Evolutionary conservation across 1,140 invertebrate genomes (phyloP), one percentile per base, ranked within the genome.

Genomic region (Cyclina sinensis): DNA sequence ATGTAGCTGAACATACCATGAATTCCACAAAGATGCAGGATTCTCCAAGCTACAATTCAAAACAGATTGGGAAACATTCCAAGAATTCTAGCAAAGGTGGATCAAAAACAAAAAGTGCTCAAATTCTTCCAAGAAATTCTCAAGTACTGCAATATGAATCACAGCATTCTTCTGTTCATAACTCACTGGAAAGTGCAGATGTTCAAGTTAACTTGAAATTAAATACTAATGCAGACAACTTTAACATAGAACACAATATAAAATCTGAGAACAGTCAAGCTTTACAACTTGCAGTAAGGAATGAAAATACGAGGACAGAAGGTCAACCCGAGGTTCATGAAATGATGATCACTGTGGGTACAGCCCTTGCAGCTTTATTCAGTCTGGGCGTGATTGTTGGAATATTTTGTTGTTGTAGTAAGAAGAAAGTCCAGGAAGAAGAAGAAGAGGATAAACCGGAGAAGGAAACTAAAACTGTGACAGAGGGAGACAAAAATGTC

Each of bases 351-450:
- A 30, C 79, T 27, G 37, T 74, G n/a, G 65, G 43, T 27, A 59
- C 78, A 24, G 37, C 62, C 11, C 35, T 88, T 4, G 79, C 43
- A 24, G 68, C 51, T 35, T 46, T 88, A 21, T 81, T 81, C 24
- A 76, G 86, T 51, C 27, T 88, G 5, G 80, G 86, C 0, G 4
- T 88, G 27, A 73, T 88, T n/a, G 51, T 73, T 59, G 86, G 79
- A 48, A 35, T 88, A 65, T 88, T 88, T 57, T 24, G 86, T 12
- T 88, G 86, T 65, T 88, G 86, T 39, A 43, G 48, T 74, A 80
- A 88, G 65, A 80, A 80, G 39, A 70, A 73, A 65, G 35, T 57
- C 1, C 30, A 39, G 9, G 16, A 35, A 59, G 78, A 65, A 21
- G 54, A 81, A 43, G 57, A 62, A 43, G 46, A 78, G 9, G 48